Percentiles rank a stretch among this genome's conserved stretches.
phyloP scores from a whole-genome alignment of 2,888 invertebrate species.

The Drosophila diplacantha region DNA sequence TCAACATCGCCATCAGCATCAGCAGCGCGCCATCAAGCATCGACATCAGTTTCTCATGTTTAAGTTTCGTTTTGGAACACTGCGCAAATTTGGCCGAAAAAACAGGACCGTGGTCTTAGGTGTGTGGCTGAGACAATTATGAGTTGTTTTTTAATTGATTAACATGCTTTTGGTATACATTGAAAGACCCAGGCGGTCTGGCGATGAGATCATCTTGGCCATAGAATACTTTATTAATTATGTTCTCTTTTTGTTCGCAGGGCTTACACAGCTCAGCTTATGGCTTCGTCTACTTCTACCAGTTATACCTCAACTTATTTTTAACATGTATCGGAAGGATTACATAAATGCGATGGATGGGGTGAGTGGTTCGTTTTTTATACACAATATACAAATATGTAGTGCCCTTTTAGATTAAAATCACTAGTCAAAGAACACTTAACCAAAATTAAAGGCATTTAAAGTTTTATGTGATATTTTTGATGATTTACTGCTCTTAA shows the following conservation, averaged over 20 bases:
- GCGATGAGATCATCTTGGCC: slow-evolving; percentile 1
- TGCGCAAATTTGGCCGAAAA: slow-evolving; percentile 25
- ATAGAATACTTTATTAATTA: neutral
- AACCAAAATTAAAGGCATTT: too few relatives aligned
- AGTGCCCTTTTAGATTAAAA: too few relatives aligned
- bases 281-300: neutral
- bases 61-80: slow-evolving; percentile 29
- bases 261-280: neutral
- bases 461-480: too few relatives aligned
- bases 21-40: slow-evolving; percentile 23
- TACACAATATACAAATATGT: neutral
- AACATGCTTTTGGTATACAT: neutral
- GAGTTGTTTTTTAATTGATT: slow-evolving; percentile 4
- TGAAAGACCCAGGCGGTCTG: neutral
- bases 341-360: neutral
- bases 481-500: neutral
- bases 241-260: slow-evolving; percentile 1
- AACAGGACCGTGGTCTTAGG: slow-evolving; percentile 14
- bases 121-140: neutral
- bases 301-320: neutral
- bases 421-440: too few relatives aligned
- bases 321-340: too few relatives aligned
- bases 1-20: slow-evolving; percentile 9
- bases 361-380: slow-evolving; percentile 1
- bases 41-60: slow-evolving; percentile 25